A percentile compares a stretch with the other conserved stretches of the same genome.
Conservation (phyloP, 2,797 vertebrate genomes). For the Philypnodon macrostomus region DNA sequence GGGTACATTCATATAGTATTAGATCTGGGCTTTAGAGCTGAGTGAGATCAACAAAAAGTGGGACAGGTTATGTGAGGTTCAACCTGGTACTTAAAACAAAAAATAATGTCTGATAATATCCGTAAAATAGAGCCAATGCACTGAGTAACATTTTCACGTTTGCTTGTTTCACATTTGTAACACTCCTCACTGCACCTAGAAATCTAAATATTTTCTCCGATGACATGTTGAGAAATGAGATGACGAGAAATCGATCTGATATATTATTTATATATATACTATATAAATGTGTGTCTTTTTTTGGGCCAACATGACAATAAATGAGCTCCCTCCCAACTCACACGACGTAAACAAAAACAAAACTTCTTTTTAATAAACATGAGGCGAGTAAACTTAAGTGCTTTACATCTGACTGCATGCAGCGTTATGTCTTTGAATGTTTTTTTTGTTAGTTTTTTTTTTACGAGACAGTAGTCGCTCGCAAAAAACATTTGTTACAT, state of each 20-base stretch:
- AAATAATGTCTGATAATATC: conserved; percentile 55
- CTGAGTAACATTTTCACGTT: conserved; percentile 75
- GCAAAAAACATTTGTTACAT: conserved; percentile 57
- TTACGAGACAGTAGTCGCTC: conserved; percentile 63
- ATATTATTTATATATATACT: conserved; percentile 29
- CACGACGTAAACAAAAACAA: conserved; percentile 60
- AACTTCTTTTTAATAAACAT: conserved; percentile 56
- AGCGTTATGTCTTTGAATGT: conserved; percentile 77
- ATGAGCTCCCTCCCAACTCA: conserved; percentile 75
- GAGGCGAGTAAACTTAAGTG: conserved; percentile 76
- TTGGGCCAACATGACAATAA: conserved; percentile 75
- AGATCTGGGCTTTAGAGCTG: conserved; percentile 79
- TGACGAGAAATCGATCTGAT: conserved; percentile 57
- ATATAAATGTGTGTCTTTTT: conserved; percentile 41
- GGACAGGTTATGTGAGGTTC: conserved; percentile 64
- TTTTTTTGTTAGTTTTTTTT: conserved; percentile 30
- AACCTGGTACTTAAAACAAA: conserved; percentile 58
- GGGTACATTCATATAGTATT: conserved; percentile 82
- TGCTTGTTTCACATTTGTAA: conserved; percentile 75
- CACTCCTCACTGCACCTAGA: conserved; percentile 67
- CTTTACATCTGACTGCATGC: conserved; percentile 80
- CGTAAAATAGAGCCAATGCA: conserved; percentile 68
- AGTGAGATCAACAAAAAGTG: conserved; percentile 49
- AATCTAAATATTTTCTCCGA: conserved; percentile 54
- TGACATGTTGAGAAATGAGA: conserved; percentile 44